Conservation (phyloP, 2,888 invertebrate species). For the Crioceris asparagi region DNA sequence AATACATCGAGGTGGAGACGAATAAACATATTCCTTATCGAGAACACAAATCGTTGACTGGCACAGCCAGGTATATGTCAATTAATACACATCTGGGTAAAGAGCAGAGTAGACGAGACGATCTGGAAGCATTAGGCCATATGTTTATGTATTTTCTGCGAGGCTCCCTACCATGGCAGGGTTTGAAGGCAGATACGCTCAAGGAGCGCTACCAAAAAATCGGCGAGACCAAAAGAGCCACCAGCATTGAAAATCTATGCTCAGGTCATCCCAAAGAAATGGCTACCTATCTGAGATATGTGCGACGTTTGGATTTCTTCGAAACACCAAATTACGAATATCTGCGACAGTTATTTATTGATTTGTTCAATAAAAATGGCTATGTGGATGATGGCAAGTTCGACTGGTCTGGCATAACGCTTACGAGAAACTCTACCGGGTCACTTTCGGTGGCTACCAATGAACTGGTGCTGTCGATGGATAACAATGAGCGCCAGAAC, state of each 20-base stretch:
- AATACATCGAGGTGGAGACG: conserved; percentile 99
- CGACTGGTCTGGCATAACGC: conserved; percentile 83
- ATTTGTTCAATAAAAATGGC: conserved; percentile 78
- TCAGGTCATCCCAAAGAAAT: conserved; percentile 90
- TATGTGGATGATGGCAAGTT: conserved; percentile 86
- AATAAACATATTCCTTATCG: conserved; percentile 99
- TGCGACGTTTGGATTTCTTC: conserved; percentile 94
- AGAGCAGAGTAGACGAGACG: conserved; percentile 98
- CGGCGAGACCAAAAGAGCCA: conserved; percentile 98
- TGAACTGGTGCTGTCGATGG: conserved; percentile 83
- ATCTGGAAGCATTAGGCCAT: conserved; percentile 95
- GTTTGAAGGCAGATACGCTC: conserved; percentile 96
- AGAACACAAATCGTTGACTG: conserved; percentile 99
- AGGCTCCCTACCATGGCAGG: conserved; percentile 99
- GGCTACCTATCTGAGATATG: conserved; percentile 96
- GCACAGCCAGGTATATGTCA: conserved; percentile 97
- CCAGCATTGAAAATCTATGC: conserved; percentile 89
- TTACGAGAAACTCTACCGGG: conserved; percentile 74
- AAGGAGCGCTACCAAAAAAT: conserved; percentile 99
- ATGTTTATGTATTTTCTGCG: conserved; percentile 99
- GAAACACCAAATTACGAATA: conserved; percentile 99
- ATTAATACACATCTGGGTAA: conserved; percentile 99
- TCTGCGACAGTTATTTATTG: conserved; percentile 88
- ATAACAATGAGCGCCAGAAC: conserved; percentile 45
- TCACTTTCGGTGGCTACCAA: conserved; percentile 86